These are phyloP conservation scores for Acleris cristana DNA, from an alignment of 2,888 invertebrate genomes.

Conservation along the genomic window DNA sequence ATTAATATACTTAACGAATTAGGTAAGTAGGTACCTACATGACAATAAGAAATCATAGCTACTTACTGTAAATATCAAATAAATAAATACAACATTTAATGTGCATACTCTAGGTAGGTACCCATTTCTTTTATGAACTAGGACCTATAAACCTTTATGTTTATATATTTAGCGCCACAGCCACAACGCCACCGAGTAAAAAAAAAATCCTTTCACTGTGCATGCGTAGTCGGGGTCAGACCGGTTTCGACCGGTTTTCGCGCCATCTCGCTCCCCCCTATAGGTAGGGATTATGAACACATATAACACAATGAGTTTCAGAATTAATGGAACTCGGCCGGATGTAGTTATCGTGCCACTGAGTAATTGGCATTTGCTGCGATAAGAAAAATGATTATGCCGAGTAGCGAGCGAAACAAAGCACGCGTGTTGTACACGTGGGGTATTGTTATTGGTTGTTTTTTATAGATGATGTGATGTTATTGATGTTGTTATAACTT, in stretches of 20 bases:
- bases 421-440: no score
- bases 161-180: neutral
- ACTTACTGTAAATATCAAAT: no score
- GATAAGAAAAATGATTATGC: neutral
- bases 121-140: no score
- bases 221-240: constrained; percentile 41
- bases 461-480: no score
- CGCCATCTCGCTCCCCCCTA: constrained; percentile 20
- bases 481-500: no score
- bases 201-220: constrained; percentile 11
- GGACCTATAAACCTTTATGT: neutral
- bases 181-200: no score
- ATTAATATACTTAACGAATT: no score
- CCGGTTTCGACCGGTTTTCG: constrained; percentile 42
- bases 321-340: constrained; percentile 21
- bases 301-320: constrained; percentile 27
- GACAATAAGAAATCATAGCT: no score
- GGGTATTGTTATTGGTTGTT: no score
- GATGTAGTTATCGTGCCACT: neutral
- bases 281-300: constrained; percentile 27
- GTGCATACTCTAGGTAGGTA: no score
- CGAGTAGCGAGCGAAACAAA: neutral
- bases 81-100: no score
- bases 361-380: constrained; percentile 8
- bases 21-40: no score